phyloP scores from a whole-genome alignment of 2,888 invertebrate species.

The Pinctada fucata region DNA sequence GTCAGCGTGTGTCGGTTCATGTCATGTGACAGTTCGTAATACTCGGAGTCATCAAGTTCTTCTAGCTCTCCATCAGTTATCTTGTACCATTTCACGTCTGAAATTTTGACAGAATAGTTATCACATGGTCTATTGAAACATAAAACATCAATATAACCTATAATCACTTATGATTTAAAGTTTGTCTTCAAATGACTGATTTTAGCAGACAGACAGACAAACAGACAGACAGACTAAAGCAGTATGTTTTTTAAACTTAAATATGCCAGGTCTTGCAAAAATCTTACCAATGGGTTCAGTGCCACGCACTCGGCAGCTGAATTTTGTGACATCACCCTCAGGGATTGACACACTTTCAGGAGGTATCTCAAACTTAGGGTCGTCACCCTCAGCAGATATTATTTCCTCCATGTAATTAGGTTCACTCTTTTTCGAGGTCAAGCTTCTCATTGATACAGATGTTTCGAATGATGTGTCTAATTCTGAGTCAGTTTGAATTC shows the following conservation, averaged over 20 bases:
- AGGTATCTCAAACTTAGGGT: conserved; percentile 70
- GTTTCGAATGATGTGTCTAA: conserved; percentile 43
- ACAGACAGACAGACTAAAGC: too few relatives aligned
- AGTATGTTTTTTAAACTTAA: too few relatives aligned
- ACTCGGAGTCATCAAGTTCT: conserved; percentile 70
- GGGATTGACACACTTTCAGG: conserved; percentile 65
- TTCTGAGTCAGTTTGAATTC: conserved; percentile 52
- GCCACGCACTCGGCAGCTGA: conserved; percentile 68
- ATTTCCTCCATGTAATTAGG: conserved; percentile 61
- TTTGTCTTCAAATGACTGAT: too few relatives aligned
- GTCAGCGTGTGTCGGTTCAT: conserved; percentile 61
- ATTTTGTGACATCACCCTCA: conserved; percentile 71
- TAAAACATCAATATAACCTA: too few relatives aligned
- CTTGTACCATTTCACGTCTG: conserved; percentile 75
- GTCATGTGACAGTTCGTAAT: conserved; percentile 63
- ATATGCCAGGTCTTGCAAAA: too few relatives aligned
- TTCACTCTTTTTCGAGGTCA: conserved; percentile 42
- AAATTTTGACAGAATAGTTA: neutral
- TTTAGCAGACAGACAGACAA: too few relatives aligned
- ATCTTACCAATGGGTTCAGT: conserved; percentile 67
- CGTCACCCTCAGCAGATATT: conserved; percentile 64
- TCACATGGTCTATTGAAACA: too few relatives aligned
- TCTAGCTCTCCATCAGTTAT: conserved; percentile 62
- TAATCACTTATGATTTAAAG: too few relatives aligned
- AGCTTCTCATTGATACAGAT: conserved; percentile 48